Evolutionary conservation across 2,888 invertebrate species (phyloP).

Genomic region (Cynaeus angustus): DNA sequence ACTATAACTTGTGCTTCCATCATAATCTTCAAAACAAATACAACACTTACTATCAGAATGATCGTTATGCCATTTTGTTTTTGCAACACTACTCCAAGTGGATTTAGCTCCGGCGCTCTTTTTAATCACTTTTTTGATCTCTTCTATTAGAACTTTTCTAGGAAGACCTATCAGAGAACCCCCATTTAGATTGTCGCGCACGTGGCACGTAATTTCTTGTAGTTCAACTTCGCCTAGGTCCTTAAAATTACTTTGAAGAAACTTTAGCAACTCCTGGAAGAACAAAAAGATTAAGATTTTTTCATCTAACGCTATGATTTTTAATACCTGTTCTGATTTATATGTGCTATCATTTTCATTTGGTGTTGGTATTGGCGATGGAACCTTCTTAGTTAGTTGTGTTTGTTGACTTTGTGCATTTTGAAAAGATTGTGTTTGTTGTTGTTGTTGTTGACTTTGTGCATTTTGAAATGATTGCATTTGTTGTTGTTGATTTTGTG

Average conservation of each 20-base stretch:
- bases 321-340: constrained; percentile 26
- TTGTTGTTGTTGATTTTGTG: neutral
- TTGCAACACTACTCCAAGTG: constrained; percentile 18
- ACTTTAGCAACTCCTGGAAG: constrained; percentile 33
- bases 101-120: constrained; percentile 12
- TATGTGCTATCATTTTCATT: neutral
- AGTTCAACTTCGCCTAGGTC: constrained; percentile 14
- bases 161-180: constrained; percentile 24
- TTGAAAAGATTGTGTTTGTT: neutral
- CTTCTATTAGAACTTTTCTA: constrained; percentile 3
- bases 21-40: constrained; percentile 43
- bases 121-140: constrained; percentile 35
- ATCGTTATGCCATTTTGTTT: constrained; percentile 32
- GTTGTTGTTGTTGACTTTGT: too few relatives aligned
- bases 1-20: constrained; percentile 14
- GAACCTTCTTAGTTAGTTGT: neutral
- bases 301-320: neutral
- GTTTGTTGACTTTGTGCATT: too few relatives aligned
- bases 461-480: too few relatives aligned
- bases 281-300: neutral
- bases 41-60: constrained; percentile 33
- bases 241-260: constrained; percentile 24
- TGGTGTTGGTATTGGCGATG: neutral
- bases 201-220: constrained; percentile 8
- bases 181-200: constrained; percentile 21